Base-by-base conservation (phyloP, 53 echinoderm and acorn worm species). In the Holothuria leucospilota region DNA sequence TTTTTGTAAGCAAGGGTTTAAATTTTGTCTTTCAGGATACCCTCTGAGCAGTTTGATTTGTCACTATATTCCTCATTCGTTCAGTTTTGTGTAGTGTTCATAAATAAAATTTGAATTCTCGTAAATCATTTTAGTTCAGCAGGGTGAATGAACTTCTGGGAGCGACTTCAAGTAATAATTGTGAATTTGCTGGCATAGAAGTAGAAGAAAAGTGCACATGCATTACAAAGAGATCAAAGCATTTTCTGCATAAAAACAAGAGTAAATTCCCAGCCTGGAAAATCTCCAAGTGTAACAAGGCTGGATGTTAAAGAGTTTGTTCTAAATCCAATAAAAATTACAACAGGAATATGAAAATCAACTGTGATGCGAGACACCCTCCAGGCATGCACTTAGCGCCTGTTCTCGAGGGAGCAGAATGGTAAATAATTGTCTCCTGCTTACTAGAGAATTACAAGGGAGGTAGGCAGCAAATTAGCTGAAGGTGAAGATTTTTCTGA, bases 301-400 rank as follows among this genome's bases (percentile, higher is more conserved):
- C 26, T 26, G 8, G 51, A 49, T 21, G 25, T 29, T 42, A 26
- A 14, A 52, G 52, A 26, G 46, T 49, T 75, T 42, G 75, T 49
- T 75, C 75, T 52, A 75, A 75, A 75, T 49, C 51, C 75, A 26
- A 75, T 52, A 75, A 75, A 75, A 75, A 75, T 75, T 46, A 75
- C 49, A 42, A 75, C 51, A 52, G 49, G 25, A 70, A 75, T 51
- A 49, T 52, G 75, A 49, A 49, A 49, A 75, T 49, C 75, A 51
- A 75, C 52, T 25, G 52, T 52, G 75, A 52, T 46, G 20, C 13
- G 27, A 39, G 39, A 75, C 27, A 27, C 21, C 75, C 75, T 39
- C 24, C 20, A 26, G 75, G 75, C 75, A 49, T 75, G 75, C 75
- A 75, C 75, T 75, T 75, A 75, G 49, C 25, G 75, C 49, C 51